These are phyloP conservation scores for Chesias legatella DNA, from an alignment of 2,888 invertebrate genomes.

Conservation along the genomic window DNA sequence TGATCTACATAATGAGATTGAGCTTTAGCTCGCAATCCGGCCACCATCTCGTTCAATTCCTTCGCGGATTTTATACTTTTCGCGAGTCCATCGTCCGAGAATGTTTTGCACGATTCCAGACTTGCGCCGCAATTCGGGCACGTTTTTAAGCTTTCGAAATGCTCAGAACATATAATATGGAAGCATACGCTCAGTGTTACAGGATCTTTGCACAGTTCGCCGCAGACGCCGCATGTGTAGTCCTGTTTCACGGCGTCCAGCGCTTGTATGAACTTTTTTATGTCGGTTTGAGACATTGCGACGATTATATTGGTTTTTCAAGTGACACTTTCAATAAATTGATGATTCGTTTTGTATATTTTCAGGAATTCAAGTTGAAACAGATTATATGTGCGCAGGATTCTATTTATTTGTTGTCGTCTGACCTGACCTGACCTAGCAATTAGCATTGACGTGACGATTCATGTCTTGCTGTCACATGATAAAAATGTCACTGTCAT, in stretches of 20 bases:
- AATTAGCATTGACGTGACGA: no score
- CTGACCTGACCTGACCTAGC: no score
- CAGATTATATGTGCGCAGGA: no score
- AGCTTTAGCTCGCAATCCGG: slow-evolving; percentile 27
- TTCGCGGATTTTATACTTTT: slow-evolving; percentile 47
- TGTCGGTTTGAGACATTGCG: no score
- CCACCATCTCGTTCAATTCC: slow-evolving; percentile 48
- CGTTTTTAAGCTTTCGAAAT: slow-evolving; percentile 45
- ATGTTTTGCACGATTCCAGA: slow-evolving; percentile 45
- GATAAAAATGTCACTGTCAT: no score
- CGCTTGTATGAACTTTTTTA: slow-evolving; percentile 49
- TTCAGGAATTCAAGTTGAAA: no score
- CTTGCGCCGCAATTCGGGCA: slow-evolving; percentile 57
- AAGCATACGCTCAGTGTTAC: slow-evolving; percentile 66
- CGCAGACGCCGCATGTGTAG: slow-evolving; percentile 57
- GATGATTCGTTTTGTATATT: no score
- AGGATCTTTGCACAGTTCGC: slow-evolving; percentile 57
- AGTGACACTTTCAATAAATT: no score
- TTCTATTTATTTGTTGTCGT: no score
- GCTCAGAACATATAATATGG: slow-evolving; percentile 61
- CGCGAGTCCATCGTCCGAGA: slow-evolving; percentile 45
- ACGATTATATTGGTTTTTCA: no score
- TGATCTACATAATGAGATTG: slow-evolving; percentile 4
- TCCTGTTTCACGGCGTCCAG: slow-evolving; percentile 56
- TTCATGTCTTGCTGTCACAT: no score